Conservation (phyloP, 2,888 invertebrate species). For the Lamellibrachia satsuma region DNA sequence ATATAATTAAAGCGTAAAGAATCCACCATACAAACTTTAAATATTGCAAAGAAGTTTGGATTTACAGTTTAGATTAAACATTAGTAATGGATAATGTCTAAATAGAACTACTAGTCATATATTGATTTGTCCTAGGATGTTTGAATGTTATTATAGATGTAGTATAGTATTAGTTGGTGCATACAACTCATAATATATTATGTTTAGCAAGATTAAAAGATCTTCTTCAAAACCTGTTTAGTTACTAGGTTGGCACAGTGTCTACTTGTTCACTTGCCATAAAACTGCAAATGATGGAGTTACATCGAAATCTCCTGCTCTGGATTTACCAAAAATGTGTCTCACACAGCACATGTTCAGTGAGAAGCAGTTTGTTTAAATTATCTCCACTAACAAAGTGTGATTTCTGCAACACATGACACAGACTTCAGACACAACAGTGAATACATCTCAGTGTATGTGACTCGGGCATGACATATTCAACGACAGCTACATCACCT, state of each 20-base stretch:
- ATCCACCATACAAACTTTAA: neutral
- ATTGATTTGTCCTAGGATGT: too few species aligned
- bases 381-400: neutral
- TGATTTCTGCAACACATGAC: neutral
- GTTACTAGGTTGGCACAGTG: too few species aligned
- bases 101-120: too few species aligned
- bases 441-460: neutral
- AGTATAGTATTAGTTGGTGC: too few species aligned
- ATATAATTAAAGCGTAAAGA: neutral
- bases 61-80: neutral
- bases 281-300: too few species aligned
- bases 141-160: too few species aligned
- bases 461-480: neutral
- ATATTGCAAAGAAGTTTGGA: neutral
- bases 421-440: neutral
- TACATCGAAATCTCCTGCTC: neutral
- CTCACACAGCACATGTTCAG: too few species aligned
- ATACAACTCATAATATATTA: too few species aligned
- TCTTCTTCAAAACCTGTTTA: too few species aligned
- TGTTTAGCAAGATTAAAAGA: too few species aligned
- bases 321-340: neutral
- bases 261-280: too few species aligned
- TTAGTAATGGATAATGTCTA: neutral
- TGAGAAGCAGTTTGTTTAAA: neutral
- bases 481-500: neutral